Evolutionary conservation across 2,888 invertebrate species (phyloP), one percentile per base, ranked within the genome.

Genomic region (Petrolisthes manimaculis): DNA sequence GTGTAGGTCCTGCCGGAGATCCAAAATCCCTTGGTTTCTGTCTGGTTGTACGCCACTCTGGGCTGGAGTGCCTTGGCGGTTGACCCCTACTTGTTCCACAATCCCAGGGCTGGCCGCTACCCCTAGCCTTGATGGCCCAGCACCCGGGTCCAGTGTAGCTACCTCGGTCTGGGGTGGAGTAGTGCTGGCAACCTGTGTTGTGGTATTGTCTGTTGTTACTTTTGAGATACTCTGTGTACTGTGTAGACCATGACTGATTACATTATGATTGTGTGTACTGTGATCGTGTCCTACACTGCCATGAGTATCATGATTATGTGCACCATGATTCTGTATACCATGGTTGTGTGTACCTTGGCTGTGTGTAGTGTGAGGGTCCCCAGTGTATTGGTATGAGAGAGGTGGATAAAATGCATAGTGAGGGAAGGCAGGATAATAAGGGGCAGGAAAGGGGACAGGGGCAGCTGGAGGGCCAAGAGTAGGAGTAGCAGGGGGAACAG

Each of bases 21-120:
- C 71, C 6, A 86, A n/a, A n/a, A 74, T 51, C 14, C 74, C 80
- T 61, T 86, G 86, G 71, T 86, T 80, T 21, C 86, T 69, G 55
- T 86, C 80, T 5, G 80, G 74, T 12, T 18, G 80, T 8, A 55
- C 37, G 9, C 24, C 55, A 14, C 24, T 37, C 18, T 53, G 79
- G 6, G 24, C 80, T 5, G 71, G 24, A 55, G n/a, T 56, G 55
- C 71, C 71, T 8, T 12, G 80, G 1, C 56, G 69, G 71, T 86
- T 86, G 51, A 86, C 51, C 14, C 80, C 67, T 5, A 55, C 24
- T 21, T 84, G 61, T 5, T 55, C 37, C 1, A 75, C 37, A 18
- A 55, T 51, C 9, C 37, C 75, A 6, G 61, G 37, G 12, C n/a
- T 9, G 56, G 77, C 81, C 67, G 56, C 24, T 37, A 71, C 86